Percentiles rank a stretch among this genome's conserved stretches.
Evolutionary conservation across 1,140 invertebrate species (phyloP).

Genomic region (Chlorops oryzae): DNA sequence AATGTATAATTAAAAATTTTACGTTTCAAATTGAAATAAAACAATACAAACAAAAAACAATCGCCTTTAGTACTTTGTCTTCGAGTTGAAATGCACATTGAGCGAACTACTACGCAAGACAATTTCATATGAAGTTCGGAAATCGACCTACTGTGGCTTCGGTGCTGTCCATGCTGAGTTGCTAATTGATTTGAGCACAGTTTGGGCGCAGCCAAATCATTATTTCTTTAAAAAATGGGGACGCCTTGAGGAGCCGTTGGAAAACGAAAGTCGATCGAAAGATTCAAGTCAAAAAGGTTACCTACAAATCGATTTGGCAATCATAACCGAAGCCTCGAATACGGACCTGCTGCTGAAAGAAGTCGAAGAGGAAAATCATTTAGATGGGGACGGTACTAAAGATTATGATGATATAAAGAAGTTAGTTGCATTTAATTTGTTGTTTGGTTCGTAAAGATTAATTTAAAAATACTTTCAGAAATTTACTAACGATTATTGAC

Average conservation of each 20-base stretch:
- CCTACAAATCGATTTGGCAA: constrained; percentile 68
- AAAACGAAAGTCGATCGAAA: constrained; percentile 47
- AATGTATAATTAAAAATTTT: background rate
- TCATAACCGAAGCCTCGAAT: constrained; percentile 50
- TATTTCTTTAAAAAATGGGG: constrained; percentile 79
- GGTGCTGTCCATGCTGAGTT: constrained; percentile 59
- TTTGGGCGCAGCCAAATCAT: constrained; percentile 64
- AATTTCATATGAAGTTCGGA: constrained; percentile 50
- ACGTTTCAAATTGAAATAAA: background rate
- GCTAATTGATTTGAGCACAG: constrained; percentile 63
- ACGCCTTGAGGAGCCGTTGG: constrained; percentile 57
- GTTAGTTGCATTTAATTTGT: constrained; percentile 49
- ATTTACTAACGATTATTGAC: constrained; percentile 54
- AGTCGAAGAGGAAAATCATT: constrained; percentile 3
- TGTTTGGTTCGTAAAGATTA: background rate
- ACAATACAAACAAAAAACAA: background rate
- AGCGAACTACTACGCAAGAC: constrained; percentile 47
- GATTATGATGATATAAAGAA: constrained; percentile 66
- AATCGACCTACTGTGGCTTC: constrained; percentile 38
- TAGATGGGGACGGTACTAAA: constrained; percentile 31
- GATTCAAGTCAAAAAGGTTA: constrained; percentile 64
- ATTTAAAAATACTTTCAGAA: constrained; percentile 50
- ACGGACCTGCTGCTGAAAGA: constrained; percentile 8
- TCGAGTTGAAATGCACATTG: constrained; percentile 57
- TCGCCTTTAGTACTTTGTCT: constrained; percentile 61